Percentiles rank a stretch among this genome's conserved stretches.
Conservation (phyloP, 2,113 vertebrate genomes). For the Amblyopsis rosae region DNA sequence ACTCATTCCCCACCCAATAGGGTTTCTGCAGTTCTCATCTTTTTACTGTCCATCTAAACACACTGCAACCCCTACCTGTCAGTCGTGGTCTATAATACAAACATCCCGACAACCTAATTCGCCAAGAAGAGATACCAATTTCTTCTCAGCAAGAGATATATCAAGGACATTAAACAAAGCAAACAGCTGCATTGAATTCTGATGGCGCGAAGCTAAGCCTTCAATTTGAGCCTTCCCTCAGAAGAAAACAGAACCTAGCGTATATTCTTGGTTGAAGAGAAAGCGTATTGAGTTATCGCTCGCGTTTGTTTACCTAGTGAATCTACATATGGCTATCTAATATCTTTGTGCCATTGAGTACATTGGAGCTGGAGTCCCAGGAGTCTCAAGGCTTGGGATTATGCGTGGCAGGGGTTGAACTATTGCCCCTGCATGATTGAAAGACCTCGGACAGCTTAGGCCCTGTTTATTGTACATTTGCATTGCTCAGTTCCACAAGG, state of each 20-base stretch:
- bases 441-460: slow-evolving; percentile 75
- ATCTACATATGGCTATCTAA: slow-evolving; percentile 82
- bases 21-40: slow-evolving; percentile 16
- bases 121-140: slow-evolving; percentile 73
- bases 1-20: neutral
- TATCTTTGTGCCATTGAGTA: slow-evolving; percentile 77
- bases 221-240: slow-evolving; percentile 63
- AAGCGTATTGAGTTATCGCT: slow-evolving; percentile 68
- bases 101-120: slow-evolving; percentile 64
- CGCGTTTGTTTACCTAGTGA: slow-evolving; percentile 75
- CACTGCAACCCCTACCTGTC: slow-evolving; percentile 30
- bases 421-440: slow-evolving; percentile 80
- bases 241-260: slow-evolving; percentile 64
- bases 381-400: slow-evolving; percentile 74
- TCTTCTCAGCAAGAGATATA: slow-evolving; percentile 70
- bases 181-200: slow-evolving; percentile 73
- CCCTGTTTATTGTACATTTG: slow-evolving; percentile 82
- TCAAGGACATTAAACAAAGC: slow-evolving; percentile 76
- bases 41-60: slow-evolving; percentile 39
- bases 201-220: slow-evolving; percentile 69
- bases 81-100: slow-evolving; percentile 55
- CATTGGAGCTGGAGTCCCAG: slow-evolving; percentile 64
- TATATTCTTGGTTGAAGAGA: slow-evolving; percentile 70
- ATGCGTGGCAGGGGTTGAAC: slow-evolving; percentile 80
- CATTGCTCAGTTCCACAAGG: slow-evolving; percentile 72